phyloP scores from a whole-genome alignment of 1,140 invertebrate genomes.

The Babylonia areolata region DNA sequence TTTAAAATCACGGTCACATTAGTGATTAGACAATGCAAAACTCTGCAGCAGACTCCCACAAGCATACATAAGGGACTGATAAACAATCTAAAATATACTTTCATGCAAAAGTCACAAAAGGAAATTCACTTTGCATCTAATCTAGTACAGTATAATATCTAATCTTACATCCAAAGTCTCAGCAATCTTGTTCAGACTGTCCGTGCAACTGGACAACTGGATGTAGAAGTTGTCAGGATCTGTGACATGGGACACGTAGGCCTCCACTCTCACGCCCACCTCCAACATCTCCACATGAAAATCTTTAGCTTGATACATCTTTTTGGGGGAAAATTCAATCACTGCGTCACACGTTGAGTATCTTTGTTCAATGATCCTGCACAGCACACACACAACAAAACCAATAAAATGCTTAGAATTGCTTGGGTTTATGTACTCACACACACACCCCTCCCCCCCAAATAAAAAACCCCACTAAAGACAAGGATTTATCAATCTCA shows the following conservation, averaged over 20 bases:
- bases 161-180: slow-evolving; percentile 67
- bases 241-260: slow-evolving; percentile 66
- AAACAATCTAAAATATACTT: background rate
- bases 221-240: slow-evolving; percentile 77
- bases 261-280: slow-evolving; percentile 49
- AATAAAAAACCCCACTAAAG: no score
- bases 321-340: background rate
- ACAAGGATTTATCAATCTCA: no score
- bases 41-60: no score
- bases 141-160: background rate
- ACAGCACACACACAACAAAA: no score
- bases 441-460: no score
- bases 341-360: background rate
- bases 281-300: background rate
- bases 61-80: background rate
- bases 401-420: no score
- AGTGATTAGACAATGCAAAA: no score
- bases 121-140: background rate
- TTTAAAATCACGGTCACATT: no score
- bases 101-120: background rate
- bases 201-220: slow-evolving; percentile 71
- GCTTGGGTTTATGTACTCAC: no score
- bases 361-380: background rate
- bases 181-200: slow-evolving; percentile 76
- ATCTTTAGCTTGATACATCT: slow-evolving; percentile 20